Evolutionary conservation across 2,797 vertebrate species (phyloP), one percentile per base, ranked within the genome.

Genomic region (Cygnus olor): DNA sequence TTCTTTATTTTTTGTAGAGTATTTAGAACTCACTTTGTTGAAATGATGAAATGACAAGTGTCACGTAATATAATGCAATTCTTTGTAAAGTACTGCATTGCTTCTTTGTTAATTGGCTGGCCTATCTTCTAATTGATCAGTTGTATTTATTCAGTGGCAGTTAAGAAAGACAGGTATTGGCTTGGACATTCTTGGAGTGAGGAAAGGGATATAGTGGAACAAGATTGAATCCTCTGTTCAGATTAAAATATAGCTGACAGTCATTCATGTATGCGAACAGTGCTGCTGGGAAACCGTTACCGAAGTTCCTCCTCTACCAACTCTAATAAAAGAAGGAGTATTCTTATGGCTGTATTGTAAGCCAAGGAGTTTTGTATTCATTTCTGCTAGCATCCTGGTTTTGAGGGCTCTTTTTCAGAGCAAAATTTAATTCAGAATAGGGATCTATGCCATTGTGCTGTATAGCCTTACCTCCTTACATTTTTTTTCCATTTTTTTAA

Each of bases 211-310:
- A 0, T 16, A 20, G n/a, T 72, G 34, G 74, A 44, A 13, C 70
- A 63, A 38, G 42, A 18, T 11, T 81, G 70, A 85, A 24, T 79
- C 0, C 0, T 16, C 70, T 49, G 36, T 3, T 3, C 28, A 36
- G 17, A 11, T 78, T 65, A 61, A 51, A 71, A n/a, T n/a, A 36
- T 30, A 83, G 32, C 18, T 84, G 79, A 57, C 13, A 49, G 40
- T 68, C 58, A 38, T 53, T 80, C 54, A 11, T 3, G 11, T 63
- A 8, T 42, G 24, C 70, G 73, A 72, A 32, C 34, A 16, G 13
- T 42, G 7, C 72, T 53, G 49, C 44, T 6, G 61, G 14, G 51
- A 94, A 91, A 44, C 63, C 30, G 88, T 74, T 53, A 44, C 69
- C 42, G 14, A 68, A 83, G 32, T 47, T 88, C 15, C 40, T 74